phyloP scores from a whole-genome alignment of 2,888 invertebrate genomes.

The Prenolepis imparis region DNA sequence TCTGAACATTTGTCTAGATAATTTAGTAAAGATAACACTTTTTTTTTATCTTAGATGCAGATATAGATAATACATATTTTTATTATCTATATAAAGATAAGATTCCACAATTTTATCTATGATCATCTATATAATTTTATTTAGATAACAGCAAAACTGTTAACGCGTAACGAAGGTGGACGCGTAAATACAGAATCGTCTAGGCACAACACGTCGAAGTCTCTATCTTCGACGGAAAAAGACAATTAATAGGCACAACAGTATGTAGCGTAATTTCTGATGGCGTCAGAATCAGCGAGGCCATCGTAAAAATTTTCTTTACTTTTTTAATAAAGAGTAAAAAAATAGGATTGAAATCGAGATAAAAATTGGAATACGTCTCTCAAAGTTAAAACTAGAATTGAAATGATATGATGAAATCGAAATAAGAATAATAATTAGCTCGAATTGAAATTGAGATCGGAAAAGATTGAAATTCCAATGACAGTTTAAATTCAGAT shows the following conservation, averaged over 20 bases:
- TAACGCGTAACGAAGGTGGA: slow-evolving; percentile 70
- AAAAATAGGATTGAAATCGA: neutral
- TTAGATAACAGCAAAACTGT: no score
- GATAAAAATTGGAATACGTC: neutral
- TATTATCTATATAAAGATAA: no score
- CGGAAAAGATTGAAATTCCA: neutral
- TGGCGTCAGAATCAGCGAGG: neutral
- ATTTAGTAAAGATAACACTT: no score
- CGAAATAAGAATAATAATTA: neutral
- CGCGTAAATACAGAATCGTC: slow-evolving; percentile 58
- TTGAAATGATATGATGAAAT: neutral
- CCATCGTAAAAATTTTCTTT: neutral
- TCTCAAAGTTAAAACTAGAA: neutral
- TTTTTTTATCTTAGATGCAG: no score
- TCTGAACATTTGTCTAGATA: no score
- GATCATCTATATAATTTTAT: no score
- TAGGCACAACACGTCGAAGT: neutral
- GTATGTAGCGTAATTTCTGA: neutral
- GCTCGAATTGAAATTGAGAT: neutral
- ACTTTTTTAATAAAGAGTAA: neutral
- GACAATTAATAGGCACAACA: neutral
- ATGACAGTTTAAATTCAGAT: neutral
- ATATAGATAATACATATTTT: no score
- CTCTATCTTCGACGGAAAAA: neutral
- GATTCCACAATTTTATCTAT: no score